Evolutionary conservation across 2,797 vertebrate species (phyloP).

Genomic region (Rhabdomys pumilio): DNA sequence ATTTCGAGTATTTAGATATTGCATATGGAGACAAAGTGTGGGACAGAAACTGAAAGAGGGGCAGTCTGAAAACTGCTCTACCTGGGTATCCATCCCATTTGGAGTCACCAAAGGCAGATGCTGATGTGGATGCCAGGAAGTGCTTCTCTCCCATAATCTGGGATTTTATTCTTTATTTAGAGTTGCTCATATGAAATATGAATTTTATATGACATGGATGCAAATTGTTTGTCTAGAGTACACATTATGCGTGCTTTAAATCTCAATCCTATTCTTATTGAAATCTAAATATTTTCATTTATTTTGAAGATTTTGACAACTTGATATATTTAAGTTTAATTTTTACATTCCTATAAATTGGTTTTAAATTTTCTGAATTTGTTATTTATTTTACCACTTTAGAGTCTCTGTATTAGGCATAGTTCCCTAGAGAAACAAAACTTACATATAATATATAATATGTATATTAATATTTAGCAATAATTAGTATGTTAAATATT

Average conservation of each 20-base stretch:
- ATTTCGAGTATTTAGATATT: neutral
- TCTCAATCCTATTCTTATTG: neutral
- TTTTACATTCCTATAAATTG: neutral
- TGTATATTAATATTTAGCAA: neutral
- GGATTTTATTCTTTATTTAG: neutral
- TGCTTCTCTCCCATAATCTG: neutral
- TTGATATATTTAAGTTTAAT: neutral
- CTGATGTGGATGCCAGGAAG: too few relatives aligned
- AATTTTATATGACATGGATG: neutral
- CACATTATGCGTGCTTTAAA: neutral
- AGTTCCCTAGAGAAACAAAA: neutral
- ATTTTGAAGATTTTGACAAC: neutral
- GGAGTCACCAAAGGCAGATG: too few relatives aligned
- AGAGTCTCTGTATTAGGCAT: neutral
- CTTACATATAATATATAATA: neutral
- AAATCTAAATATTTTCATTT: neutral
- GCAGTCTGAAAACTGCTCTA: too few relatives aligned
- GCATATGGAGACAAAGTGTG: too few relatives aligned
- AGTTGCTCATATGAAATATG: neutral
- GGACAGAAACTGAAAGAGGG: too few relatives aligned
- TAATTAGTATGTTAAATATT: neutral
- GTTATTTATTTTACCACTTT: constrained; percentile 9
- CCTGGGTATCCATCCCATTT: too few relatives aligned
- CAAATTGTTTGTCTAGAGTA: neutral
- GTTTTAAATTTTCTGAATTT: neutral